phyloP scores from a whole-genome alignment of 2,113 vertebrate genomes.

The Lathamus discolor region DNA sequence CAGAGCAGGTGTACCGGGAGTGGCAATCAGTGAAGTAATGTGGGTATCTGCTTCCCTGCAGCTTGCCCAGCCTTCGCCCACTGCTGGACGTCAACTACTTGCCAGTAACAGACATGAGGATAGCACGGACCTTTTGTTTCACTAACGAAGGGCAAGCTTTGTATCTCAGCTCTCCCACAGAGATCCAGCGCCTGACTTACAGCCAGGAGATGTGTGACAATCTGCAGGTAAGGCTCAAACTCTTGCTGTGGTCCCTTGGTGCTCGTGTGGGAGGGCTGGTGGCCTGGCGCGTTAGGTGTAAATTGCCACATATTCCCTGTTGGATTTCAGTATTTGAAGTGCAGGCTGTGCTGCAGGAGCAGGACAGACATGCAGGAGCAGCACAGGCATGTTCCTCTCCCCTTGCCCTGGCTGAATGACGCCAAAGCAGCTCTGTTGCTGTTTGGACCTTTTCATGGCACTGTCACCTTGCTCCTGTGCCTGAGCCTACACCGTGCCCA shows the following conservation, averaged over 20 bases:
- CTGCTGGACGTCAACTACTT: slow-evolving; percentile 95
- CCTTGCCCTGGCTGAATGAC: neutral
- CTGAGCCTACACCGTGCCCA: neutral
- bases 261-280: neutral
- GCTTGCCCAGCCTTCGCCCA: slow-evolving; percentile 93
- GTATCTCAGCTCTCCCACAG: slow-evolving; percentile 96
- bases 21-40: neutral
- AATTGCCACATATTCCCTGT: neutral
- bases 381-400: neutral
- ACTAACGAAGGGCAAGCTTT: slow-evolving; percentile 93
- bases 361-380: neutral
- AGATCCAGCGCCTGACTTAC: slow-evolving; percentile 96
- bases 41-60: slow-evolving; percentile 51
- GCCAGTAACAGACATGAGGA: slow-evolving; percentile 95
- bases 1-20: neutral
- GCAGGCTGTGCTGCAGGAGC: neutral
- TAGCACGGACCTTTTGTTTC: slow-evolving; percentile 97
- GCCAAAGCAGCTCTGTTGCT: neutral
- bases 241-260: neutral
- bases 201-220: slow-evolving; percentile 98
- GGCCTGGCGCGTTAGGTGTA: accelerated
- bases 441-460: neutral
- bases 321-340: neutral
- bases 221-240: slow-evolving; percentile 83
- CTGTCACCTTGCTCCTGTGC: neutral